These are phyloP conservation scores for Sepioteuthis lessoniana DNA, from an alignment of 2,888 invertebrate species.

Conservation along the genomic window DNA sequence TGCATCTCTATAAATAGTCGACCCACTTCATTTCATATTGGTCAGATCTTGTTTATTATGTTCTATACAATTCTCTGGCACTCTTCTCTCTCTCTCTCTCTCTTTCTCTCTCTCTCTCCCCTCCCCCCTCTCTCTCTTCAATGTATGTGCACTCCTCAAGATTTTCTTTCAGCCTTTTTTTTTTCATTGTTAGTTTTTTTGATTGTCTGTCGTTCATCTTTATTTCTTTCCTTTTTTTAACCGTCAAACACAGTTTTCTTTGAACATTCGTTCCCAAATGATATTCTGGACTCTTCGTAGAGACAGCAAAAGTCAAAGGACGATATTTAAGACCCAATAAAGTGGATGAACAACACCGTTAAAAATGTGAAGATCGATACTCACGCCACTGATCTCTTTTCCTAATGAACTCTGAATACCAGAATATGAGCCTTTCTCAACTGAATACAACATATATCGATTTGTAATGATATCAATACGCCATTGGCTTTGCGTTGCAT, in stretches of 20 bases:
- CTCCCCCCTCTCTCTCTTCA: no score
- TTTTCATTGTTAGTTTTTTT: not conserved
- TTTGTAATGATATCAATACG: not conserved
- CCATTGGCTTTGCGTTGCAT: not conserved
- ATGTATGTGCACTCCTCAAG: no score
- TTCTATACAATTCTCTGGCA: no score
- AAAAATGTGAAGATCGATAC: not conserved
- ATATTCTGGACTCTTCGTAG: not conserved
- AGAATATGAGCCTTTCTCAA: not conserved
- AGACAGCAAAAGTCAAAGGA: not conserved
- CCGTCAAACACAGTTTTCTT: not conserved
- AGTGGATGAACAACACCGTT: not conserved
- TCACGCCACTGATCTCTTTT: not conserved
- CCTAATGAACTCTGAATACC: not conserved
- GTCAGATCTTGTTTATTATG: no score
- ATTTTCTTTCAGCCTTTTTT: no score
- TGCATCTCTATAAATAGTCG: no score
- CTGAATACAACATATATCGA: not conserved
- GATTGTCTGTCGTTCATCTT: not conserved
- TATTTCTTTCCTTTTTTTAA: not conserved
- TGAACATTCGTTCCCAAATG: not conserved
- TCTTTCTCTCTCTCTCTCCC: no score
- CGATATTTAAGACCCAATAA: not conserved
- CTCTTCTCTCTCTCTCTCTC: not conserved
- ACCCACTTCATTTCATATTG: no score